phyloP scores from a whole-genome alignment of 2,888 invertebrate genomes.

The Iselma pallidipennis region DNA sequence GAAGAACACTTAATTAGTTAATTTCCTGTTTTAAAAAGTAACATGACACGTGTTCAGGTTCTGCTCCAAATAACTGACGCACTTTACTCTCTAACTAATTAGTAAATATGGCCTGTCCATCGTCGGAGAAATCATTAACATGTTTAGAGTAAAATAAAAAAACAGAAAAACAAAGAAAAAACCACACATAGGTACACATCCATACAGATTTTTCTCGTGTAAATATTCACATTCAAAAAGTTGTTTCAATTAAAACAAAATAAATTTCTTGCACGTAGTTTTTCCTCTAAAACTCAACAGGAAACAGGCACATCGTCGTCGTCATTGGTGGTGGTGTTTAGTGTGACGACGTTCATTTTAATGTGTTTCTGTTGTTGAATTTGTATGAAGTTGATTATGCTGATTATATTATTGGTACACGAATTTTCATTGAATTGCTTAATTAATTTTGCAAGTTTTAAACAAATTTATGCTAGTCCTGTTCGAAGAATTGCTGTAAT shows the following conservation, averaged over 20 bases:
- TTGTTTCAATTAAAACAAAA: not conserved
- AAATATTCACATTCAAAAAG: no score
- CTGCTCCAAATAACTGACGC: slow-evolving; percentile 1
- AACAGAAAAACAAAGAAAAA: slow-evolving; percentile 4
- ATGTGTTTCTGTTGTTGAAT: slow-evolving; percentile 29
- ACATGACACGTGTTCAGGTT: slow-evolving; percentile 6
- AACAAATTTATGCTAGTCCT: slow-evolving; percentile 12
- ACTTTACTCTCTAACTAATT: not conserved
- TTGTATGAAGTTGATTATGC: slow-evolving; percentile 25
- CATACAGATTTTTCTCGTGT: not conserved
- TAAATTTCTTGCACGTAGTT: not conserved
- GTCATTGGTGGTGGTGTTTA: slow-evolving; percentile 20
- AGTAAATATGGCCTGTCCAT: slow-evolving; percentile 3
- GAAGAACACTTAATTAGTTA: slow-evolving; percentile 3
- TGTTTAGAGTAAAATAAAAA: not conserved
- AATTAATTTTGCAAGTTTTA: slow-evolving; percentile 14
- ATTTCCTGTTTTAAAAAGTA: slow-evolving; percentile 8
- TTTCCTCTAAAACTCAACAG: slow-evolving; percentile 25
- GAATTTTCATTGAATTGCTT: not conserved
- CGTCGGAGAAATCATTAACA: no score
- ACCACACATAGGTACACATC: not conserved
- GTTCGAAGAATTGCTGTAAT: slow-evolving; percentile 1
- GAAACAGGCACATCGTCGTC: slow-evolving; percentile 30
- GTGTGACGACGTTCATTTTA: slow-evolving; percentile 27
- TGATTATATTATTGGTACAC: not conserved